Evolutionary conservation across 2,888 invertebrate species (phyloP).

Genomic region (Lithophane semibrunnea): DNA sequence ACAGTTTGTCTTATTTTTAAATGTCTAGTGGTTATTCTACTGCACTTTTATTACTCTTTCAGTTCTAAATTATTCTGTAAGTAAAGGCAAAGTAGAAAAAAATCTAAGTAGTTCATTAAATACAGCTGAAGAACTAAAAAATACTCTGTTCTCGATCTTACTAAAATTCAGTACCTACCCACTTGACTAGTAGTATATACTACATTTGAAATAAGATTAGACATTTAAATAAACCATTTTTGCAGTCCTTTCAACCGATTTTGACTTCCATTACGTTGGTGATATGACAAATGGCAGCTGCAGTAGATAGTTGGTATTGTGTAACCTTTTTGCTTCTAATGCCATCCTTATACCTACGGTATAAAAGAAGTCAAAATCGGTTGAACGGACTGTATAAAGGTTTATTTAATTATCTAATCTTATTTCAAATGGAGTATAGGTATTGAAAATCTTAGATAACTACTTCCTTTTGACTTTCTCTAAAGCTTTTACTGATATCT

Average conservation of each 20-base stretch:
- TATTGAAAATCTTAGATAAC: neutral
- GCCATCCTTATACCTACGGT: no score
- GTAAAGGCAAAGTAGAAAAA: neutral
- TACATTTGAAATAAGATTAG: no score
- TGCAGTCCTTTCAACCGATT: no score
- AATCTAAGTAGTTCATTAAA: neutral
- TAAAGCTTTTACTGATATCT: neutral
- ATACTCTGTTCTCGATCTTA: neutral
- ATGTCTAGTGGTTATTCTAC: neutral
- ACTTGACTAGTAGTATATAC: neutral
- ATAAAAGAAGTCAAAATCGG: no score
- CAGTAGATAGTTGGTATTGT: no score
- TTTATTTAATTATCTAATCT: no score
- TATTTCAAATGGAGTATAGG: no score
- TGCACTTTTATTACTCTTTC: neutral
- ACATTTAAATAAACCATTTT: no score
- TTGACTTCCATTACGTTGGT: no score
- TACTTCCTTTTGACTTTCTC: slow-evolving; percentile 5
- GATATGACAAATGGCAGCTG: no score
- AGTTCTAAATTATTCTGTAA: neutral
- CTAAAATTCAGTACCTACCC: neutral
- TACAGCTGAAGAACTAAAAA: neutral
- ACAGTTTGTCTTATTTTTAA: neutral
- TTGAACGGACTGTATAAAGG: no score
- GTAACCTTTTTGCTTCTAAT: no score